Conservation (phyloP, 37 sponge, comb jelly and placozoan genomes). For the Beroe forskalii region DNA sequence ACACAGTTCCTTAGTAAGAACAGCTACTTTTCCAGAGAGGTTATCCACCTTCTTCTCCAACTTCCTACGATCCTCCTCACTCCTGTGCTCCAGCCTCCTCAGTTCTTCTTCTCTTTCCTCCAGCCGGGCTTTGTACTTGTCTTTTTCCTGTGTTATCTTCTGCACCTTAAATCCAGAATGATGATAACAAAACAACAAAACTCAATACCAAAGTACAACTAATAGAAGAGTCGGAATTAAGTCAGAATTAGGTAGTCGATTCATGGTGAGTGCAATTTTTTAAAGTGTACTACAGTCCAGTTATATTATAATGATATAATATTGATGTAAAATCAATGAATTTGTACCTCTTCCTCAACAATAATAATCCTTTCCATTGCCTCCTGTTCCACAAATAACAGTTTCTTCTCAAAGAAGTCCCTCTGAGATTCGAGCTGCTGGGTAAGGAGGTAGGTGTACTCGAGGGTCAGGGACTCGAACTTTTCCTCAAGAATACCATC, state of each 20-base stretch:
- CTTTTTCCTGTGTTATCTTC: conserved; percentile 39
- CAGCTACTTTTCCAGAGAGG: background rate
- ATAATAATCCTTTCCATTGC: conserved; percentile 67
- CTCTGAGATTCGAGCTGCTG: conserved; percentile 95
- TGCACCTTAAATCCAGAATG: background rate
- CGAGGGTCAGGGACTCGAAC: conserved; percentile 56
- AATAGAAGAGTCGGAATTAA: too few species aligned
- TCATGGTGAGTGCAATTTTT: too few species aligned
- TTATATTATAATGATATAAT: too few species aligned
- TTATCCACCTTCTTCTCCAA: background rate
- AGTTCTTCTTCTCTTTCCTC: background rate
- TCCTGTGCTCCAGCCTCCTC: conserved; percentile 31
- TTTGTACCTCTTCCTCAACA: conserved; percentile 71
- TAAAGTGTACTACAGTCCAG: too few species aligned
- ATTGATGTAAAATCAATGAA: too few species aligned
- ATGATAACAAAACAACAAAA: too few species aligned
- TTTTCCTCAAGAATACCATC: conserved; percentile 37
- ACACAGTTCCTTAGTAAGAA: conserved; percentile 1
- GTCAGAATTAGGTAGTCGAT: too few species aligned
- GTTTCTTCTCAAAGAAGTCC: conserved; percentile 90
- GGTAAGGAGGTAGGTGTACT: conserved; percentile 91
- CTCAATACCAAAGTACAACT: too few species aligned
- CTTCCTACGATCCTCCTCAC: conserved; percentile 31
- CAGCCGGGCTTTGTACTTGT: background rate
- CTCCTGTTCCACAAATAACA: conserved; percentile 76